These are phyloP conservation scores for Drusus annulatus DNA, from an alignment of 1,140 invertebrate species.

Conservation along the genomic window DNA sequence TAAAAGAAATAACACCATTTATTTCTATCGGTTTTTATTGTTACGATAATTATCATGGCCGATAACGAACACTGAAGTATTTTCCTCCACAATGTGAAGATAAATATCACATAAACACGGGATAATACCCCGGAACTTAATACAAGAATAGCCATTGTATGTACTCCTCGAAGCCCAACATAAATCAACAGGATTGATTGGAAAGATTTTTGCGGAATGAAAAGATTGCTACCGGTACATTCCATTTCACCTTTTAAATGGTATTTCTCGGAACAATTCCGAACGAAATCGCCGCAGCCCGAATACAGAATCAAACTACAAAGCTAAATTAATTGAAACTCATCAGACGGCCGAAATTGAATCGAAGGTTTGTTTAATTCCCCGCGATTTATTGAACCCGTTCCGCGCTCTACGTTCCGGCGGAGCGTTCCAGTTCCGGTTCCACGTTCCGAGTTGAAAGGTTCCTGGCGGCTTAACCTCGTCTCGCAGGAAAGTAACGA, in stretches of 20 bases:
- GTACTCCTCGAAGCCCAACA: not conserved
- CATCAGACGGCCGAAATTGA: conserved; percentile 4
- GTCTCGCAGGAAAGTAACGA: not conserved
- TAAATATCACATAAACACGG: too few species aligned
- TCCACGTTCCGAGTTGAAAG: too few species aligned
- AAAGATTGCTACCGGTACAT: not conserved
- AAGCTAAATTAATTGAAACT: conserved; percentile 26
- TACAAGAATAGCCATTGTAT: not conserved
- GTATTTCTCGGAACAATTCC: not conserved
- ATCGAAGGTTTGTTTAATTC: conserved; percentile 9
- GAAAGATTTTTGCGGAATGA: not conserved
- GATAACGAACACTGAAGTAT: too few species aligned
- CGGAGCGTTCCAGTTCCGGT: not conserved
- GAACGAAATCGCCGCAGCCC: not conserved
- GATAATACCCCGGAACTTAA: not conserved
- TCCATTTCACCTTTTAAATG: not conserved
- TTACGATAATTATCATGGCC: too few species aligned
- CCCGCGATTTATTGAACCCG: not conserved
- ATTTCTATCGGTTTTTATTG: too few species aligned
- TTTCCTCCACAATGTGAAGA: too few species aligned
- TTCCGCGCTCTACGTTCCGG: not conserved
- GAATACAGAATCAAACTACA: not conserved
- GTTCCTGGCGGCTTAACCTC: not conserved
- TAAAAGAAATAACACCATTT: not conserved
- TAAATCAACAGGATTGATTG: not conserved